Evolutionary conservation across 1,140 invertebrate genomes (phyloP), one percentile per base, ranked within the genome.

Genomic region (Hydropsyche tenuis): DNA sequence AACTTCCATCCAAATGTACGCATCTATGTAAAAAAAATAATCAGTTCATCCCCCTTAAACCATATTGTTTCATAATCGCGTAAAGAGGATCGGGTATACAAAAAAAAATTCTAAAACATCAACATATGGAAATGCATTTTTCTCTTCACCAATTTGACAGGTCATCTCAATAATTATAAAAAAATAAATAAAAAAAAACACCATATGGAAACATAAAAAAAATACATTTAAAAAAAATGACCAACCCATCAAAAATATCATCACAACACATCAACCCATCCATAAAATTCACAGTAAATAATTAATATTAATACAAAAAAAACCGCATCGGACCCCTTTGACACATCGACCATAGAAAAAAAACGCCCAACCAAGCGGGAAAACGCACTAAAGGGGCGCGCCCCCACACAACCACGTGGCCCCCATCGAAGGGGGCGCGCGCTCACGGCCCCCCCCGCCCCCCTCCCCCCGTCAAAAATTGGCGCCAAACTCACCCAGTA

Each of bases 401-500:
- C 16, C 45, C 45, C 16, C 37, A 43, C 12, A n/a, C 12, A 53
- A 20, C 9, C 48, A 2, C 20, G 16, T 1, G 20, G 9, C 48
- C 16, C 46, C 16, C 12, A 4, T 14, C 46, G 46, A n/a, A 3
- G 16, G 46, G 14, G 16, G 2, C 46, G 46, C 4, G 12, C 46
- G 46, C 12, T 18, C 46, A 4, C 16, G 46, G 12, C 46, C 12
- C 14, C 42, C 5, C 14, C 42, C 42, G 5, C 42, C 5, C 42
- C 42, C 14, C 42, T 43, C 42, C 42, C 42, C 42, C 42, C 42
- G 6, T 14, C 42, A 5, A 14, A 14, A 43, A 43, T 43, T 46
- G 37, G 43, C 48, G 72, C 14, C 45, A 46, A 46, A 20, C 86
- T 87, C 83, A 90, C 88, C 87, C 89, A 90, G 85, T 82, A 89